These are phyloP conservation scores for Caenorhabditis japonica DNA, from an alignment of 2,888 invertebrate species.

Conservation along the genomic window DNA sequence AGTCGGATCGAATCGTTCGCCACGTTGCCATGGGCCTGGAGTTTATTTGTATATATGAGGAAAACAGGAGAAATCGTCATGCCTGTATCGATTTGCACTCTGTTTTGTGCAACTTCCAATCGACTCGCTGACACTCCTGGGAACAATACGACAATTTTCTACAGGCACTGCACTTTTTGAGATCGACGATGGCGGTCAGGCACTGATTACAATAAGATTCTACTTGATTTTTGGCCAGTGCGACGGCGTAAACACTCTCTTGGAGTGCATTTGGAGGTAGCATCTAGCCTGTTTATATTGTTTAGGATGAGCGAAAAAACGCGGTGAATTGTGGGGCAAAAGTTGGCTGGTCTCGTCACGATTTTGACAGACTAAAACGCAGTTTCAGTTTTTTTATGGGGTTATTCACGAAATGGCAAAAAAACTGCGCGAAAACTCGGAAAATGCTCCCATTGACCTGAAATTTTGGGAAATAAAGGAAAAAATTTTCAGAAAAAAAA, in stretches of 20 bases:
- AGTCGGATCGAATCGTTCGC: constrained; percentile 30
- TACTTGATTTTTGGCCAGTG: constrained; percentile 17
- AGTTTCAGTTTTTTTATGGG: too few relatives aligned
- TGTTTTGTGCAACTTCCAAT: constrained; percentile 47
- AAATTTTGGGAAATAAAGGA: too few relatives aligned
- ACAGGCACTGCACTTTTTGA: constrained; percentile 46
- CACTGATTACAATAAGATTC: constrained; percentile 40
- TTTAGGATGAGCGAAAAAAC: too few relatives aligned
- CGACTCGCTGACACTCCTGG: constrained; percentile 36
- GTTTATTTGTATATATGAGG: background rate
- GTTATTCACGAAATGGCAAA: too few relatives aligned
- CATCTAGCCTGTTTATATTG: background rate
- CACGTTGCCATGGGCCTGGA: constrained; percentile 8
- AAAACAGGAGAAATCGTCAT: background rate
- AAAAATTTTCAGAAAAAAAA: too few relatives aligned
- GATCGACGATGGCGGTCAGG: constrained; percentile 7
- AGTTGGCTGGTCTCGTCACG: too few relatives aligned
- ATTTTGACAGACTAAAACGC: too few relatives aligned
- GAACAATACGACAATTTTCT: constrained; percentile 36
- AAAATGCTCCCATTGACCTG: too few relatives aligned
- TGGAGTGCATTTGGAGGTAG: constrained; percentile 10
- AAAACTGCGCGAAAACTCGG: too few relatives aligned
- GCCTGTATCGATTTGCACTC: constrained; percentile 49
- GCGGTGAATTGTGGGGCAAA: too few relatives aligned
- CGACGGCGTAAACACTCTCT: constrained; percentile 25